Evolutionary conservation across 2,797 vertebrate species (phyloP).

Genomic region (Myotis planiceps): DNA sequence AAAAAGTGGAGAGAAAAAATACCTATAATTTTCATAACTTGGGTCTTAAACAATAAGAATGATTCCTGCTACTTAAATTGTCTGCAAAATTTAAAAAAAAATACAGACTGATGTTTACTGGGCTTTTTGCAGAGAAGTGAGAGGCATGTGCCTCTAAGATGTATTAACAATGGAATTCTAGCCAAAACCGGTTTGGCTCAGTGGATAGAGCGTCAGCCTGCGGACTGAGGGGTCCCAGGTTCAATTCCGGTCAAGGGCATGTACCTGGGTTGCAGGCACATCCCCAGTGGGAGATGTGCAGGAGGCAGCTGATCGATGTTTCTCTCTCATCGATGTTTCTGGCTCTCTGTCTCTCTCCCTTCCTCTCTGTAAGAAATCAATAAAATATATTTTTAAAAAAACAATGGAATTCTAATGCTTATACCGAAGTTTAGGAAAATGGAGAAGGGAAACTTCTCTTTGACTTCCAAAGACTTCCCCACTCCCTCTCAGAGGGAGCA

Average conservation of each 20-base stretch:
- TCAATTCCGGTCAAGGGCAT: too few relatives aligned
- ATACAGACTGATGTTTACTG: not conserved
- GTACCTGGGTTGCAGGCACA: too few relatives aligned
- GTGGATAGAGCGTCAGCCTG: too few relatives aligned
- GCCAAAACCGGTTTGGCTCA: too few relatives aligned
- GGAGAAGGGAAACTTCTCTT: not conserved
- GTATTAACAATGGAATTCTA: not conserved
- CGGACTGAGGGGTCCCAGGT: too few relatives aligned
- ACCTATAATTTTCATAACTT: not conserved
- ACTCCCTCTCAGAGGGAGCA: fast-evolving
- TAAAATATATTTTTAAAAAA: too few relatives aligned
- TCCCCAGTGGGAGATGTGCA: too few relatives aligned
- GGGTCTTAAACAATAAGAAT: not conserved
- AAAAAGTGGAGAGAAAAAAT: not conserved
- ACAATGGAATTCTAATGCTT: not conserved
- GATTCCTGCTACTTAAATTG: not conserved
- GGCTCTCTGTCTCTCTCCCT: too few relatives aligned
- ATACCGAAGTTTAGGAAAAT: not conserved
- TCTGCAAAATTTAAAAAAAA: not conserved
- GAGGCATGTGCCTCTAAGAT: not conserved
- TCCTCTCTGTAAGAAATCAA: too few relatives aligned
- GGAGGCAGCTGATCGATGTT: too few relatives aligned
- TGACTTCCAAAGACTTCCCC: not conserved
- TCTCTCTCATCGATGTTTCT: too few relatives aligned
- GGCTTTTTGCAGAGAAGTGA: not conserved